phyloP scores from a whole-genome alignment of 2,113 vertebrate genomes.

The Tupaia chinensis region DNA sequence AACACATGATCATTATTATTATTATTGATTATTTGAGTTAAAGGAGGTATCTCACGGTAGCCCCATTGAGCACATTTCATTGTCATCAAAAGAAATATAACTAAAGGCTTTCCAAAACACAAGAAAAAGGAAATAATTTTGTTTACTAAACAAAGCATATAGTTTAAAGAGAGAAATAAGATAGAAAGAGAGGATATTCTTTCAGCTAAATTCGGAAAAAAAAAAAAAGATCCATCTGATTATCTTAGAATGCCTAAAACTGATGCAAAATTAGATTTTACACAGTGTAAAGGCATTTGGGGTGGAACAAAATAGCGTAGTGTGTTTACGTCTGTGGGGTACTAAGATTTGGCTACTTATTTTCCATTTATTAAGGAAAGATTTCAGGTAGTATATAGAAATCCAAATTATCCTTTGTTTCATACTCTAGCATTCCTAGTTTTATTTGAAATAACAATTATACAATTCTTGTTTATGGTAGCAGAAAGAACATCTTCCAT shows the following conservation, averaged over 20 bases:
- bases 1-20: background rate
- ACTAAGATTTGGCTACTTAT: background rate
- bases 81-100: background rate
- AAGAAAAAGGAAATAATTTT: background rate
- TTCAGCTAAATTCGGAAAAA: background rate
- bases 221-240: background rate
- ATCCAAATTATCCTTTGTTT: background rate
- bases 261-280: background rate
- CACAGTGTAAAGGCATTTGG: background rate
- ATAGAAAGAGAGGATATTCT: background rate
- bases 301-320: background rate
- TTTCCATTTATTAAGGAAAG: background rate
- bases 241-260: background rate
- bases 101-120: background rate
- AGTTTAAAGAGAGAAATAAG: background rate
- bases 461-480: background rate
- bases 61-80: background rate
- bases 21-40: background rate
- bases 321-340: background rate
- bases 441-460: conserved; percentile 1
- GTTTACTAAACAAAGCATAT: background rate
- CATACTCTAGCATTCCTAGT: background rate
- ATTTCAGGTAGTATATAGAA: background rate
- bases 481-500: background rate
- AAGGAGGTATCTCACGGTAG: background rate